Percentiles rank a stretch among this genome's conserved stretches.
Evolutionary conservation across 2,888 invertebrate genomes (phyloP).

Genomic region (Amblyjoppa fuscipennis): DNA sequence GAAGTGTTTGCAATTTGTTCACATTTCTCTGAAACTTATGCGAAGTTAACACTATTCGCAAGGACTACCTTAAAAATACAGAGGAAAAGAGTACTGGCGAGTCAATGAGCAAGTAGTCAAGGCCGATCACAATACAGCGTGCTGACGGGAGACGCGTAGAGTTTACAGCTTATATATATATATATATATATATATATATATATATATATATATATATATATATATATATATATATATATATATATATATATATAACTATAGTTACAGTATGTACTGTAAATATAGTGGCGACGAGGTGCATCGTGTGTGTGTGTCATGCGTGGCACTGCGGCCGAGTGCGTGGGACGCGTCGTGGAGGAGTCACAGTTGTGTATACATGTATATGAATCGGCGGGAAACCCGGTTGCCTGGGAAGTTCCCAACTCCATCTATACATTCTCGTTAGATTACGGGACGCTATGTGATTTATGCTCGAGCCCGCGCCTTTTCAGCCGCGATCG

Average conservation of each 20-base stretch:
- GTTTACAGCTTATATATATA: neutral
- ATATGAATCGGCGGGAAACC: constrained; percentile 66
- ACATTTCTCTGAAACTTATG: too few species aligned
- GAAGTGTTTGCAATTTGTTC: too few species aligned
- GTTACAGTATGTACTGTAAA: neutral
- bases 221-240: too few species aligned
- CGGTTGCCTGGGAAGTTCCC: constrained; percentile 71
- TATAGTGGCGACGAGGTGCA: neutral
- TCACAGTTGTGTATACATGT: neutral
- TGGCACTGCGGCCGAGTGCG: neutral
- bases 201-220: neutral
- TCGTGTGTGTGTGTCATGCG: constrained; percentile 11
- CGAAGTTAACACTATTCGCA: too few species aligned
- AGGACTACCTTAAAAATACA: neutral
- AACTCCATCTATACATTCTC: constrained; percentile 48
- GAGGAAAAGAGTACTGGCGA: neutral
- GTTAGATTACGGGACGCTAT: constrained; percentile 27
- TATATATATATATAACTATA: neutral
- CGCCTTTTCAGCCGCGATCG: neutral
- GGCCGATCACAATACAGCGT: neutral
- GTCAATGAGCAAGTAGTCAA: neutral
- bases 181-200: too few species aligned
- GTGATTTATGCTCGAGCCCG: neutral
- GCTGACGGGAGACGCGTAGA: neutral
- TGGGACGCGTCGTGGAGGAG: neutral